These are phyloP conservation scores for Netta rufina DNA, from an alignment of 2,797 vertebrate genomes.

Conservation along the genomic window DNA sequence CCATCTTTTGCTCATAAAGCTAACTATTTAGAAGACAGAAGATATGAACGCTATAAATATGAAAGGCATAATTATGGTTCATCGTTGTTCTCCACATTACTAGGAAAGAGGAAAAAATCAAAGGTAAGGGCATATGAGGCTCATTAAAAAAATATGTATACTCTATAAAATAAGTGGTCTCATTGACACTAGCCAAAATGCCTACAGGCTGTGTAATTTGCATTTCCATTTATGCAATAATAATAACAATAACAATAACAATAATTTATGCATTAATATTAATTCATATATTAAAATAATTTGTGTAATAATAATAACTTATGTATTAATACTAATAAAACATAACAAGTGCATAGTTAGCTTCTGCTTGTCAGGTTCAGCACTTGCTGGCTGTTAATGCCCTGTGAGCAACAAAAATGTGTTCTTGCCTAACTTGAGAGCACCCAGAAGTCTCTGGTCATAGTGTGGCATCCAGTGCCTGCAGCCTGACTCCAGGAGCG, in stretches of 20 bases:
- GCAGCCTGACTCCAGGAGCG: neutral
- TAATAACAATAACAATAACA: too few relatives aligned
- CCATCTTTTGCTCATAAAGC: neutral
- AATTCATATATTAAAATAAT: too few relatives aligned
- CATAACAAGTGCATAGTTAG: neutral
- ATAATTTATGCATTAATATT: neutral
- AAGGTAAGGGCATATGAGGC: neutral
- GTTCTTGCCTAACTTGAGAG: neutral
- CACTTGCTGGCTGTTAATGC: neutral
- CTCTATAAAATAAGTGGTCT: neutral
- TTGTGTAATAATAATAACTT: neutral
- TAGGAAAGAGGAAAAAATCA: neutral
- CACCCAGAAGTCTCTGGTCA: rapidly evolving
- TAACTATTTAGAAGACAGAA: neutral
- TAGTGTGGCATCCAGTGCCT: rapidly evolving
- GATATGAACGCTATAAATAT: neutral
- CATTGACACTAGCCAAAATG: neutral
- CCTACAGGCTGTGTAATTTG: neutral
- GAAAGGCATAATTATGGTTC: neutral
- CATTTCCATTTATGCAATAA: neutral
- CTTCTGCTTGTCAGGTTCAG: neutral
- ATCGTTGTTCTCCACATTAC: neutral
- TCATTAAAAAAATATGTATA: neutral
- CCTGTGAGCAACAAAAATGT: rapidly evolving
- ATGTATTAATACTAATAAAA: too few relatives aligned